Base-by-base conservation (phyloP, 1,140 invertebrate species). In the Himalopsyche phryganea region DNA sequence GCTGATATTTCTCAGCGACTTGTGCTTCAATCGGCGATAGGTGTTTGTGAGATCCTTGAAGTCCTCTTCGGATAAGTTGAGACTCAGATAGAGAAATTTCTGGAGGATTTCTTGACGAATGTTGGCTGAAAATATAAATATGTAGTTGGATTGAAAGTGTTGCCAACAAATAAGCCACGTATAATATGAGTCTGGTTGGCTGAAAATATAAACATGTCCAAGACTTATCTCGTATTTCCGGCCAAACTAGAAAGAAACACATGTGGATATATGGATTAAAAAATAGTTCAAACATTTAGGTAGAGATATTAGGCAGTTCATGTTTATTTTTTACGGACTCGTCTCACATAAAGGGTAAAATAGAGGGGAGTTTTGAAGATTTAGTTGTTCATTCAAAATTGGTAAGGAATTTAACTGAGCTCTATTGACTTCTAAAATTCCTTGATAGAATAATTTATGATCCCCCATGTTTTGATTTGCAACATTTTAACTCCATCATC, bases 1-100 rank as follows among this genome's bases (percentile, higher is more conserved):
- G 49, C 74, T 70, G 4, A 83, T 76, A 13, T 77, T 75, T 19
- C 61, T 66, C 65, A 81, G 77, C 18, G 79, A 80, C 61, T 74
- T 78, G 51, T 82, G 80, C 19, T 73, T 75, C 1, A 82, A 54
- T 0, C 77, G 72, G 14, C 73, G 57, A 61, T 82, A 82, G 38
- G 77, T 74, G 40, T 68, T 72, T 65, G 79, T 78, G 49, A 80
- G 66, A 60, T 77, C 77, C 15, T 73, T 60, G 49, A 82, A 72
- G 32, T 79, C 71, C 4, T 72, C 68, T 18, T 69, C 60, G 10
- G 75, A 66, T 55, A 80, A 71, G 52, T 69, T 64, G 1, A 82
- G 60, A 57, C 70, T 77, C 68, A 78, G 73, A 6, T 71, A 61
- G 1, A 83, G 65, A 61, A 76, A 82, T 35, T 66, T 66, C 57